Base-by-base conservation (phyloP, 2,113 vertebrate species). In the Zosterops hypoxanthus region DNA sequence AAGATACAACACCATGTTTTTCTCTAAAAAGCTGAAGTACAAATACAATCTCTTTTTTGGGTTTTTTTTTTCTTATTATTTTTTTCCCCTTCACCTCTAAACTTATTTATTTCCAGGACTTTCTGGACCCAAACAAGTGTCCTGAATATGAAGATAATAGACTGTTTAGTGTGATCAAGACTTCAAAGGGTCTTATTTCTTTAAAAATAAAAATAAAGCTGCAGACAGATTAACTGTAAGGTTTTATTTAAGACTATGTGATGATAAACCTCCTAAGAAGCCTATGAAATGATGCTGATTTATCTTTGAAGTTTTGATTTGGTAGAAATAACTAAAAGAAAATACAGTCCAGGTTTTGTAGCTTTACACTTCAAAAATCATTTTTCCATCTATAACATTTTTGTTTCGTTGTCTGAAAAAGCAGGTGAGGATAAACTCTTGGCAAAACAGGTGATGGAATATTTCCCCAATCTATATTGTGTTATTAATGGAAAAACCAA, bases 31-130 rank as follows among this genome's bases (percentile, higher is more conserved):
- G 14, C 29, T 66, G 21, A 57, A 57, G 31, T 53, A 71, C 33
- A 71, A 79, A 53, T 57, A 3, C 23, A 73, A 8, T 65, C 0
- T 0, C 11, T 85, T 88, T 84, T 70, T 24, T 82, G n/a, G n/a
- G n/a, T 17, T 0, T 14, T 82, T 78, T 75, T 24, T 85, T 17
- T 0, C 13, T 82, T 78, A 12, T 71, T 50, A n/a, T n/a, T n/a
- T 36, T 36, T 72, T 5, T 7, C 21, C 7, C 22, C 20, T 65
- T 77, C 34, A 55, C 6, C 21, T 80, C 66, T 46, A 53, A 73
- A 61, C 11, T 70, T 68, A 3, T 80, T 64, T 49, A 46, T 70
- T 92, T 90, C 33, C 44, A 59, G 9, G 49, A 63, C 22, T 53
- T 79, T 13, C 8, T 15, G 11, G 14, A 57, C 14, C 5, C 8